Evolutionary conservation across 2,797 vertebrate species (phyloP), one percentile per base, ranked within the genome.

Genomic region (Propithecus perrieri): DNA sequence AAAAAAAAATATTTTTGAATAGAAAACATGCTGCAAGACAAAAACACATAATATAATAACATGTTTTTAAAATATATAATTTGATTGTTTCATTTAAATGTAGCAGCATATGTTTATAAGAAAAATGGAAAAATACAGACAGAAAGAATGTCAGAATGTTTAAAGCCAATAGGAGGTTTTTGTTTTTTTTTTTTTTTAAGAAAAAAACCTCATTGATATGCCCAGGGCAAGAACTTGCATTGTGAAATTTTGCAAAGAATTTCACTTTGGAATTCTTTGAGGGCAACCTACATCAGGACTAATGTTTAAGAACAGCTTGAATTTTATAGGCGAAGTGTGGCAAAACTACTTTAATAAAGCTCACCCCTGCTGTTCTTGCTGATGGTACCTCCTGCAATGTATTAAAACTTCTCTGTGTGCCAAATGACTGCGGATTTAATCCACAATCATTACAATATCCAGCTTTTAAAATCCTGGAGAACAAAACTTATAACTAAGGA

Each of bases 291-390:
- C 69, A 81, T 85, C 9, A 89, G n/a, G 63, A 83, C 57, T 97
- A 96, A 90, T 91, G 63, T 94, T 83, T 90, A 97, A 97, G 65
- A 96, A 96, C 93, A 97, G 90, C 88, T 95, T 94, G 87, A 96
- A 41, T 91, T 95, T 97, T 95, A 97, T 72, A 81, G 79, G 38
- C 79, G 91, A 76, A 67, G 12, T 12, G 71, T 94, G 75, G 48
- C n/a, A 87, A 90, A 96, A 81, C 80, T 81, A 48, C 55, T 92
- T 95, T 91, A 91, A 96, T 94, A 87, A 93, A 94, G 75, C 46
- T 94, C 46, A 57, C 30, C 22, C 88, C 89, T 87, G 89, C 57
- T 94, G 89, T 55, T 94, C 50, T 55, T 92, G 59, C 69, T 91
- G 80, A 94, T 87, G 67, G 76, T 65, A 43, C 41, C 59, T 71